Evolutionary conservation across 2,113 vertebrate genomes (phyloP), one percentile per base, ranked within the genome.

Genomic region (Lichenostomus cassidix): DNA sequence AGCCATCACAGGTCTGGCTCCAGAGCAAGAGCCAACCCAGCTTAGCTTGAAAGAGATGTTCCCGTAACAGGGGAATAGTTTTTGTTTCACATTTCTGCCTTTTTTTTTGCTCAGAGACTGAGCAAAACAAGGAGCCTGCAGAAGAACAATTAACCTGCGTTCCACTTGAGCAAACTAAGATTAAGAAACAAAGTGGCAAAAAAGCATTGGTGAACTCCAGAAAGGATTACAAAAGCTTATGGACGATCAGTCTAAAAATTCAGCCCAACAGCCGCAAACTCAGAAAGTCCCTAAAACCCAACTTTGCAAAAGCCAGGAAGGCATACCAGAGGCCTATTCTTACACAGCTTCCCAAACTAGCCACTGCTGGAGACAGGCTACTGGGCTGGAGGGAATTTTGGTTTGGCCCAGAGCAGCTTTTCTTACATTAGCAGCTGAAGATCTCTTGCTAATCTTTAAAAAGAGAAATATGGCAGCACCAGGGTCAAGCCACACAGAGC

Each of bases 361-460:
- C 79, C 82, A 12, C 92, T 93, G 92, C 92, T 90, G 77, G 67
- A 89, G 68, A 93, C 94, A 70, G 92, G 89, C 68, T 73, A 52
- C 86, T 89, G 92, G 91, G 86, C 95, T 77, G 71, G 80, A 94
- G 94, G 96, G 94, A 95, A 95, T 95, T 83, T 78, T 95, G 96
- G 95, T 95, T 93, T 95, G 96, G 94, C 95, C 91, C 86, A 19
- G 69, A 31, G 41, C 4, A 67, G 35, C 71, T 18, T 73, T 53
- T 95, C 69, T 21, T 9, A 52, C 22, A 28, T 29, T 50, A 37
- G 84, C 0, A 68, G 67, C 1, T 11, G 78, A 83, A 42, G 58
- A 69, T 44, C 46, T 2, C 84, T 50, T 0, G 0, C 58, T 73
- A 2, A 85, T 92, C 67, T 88, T 93, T 35, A 47, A 62, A 42